Percentiles rank a stretch among this genome's conserved stretches.
phyloP scores from a whole-genome alignment of 2,113 vertebrate species.

The Uria lomvia region DNA sequence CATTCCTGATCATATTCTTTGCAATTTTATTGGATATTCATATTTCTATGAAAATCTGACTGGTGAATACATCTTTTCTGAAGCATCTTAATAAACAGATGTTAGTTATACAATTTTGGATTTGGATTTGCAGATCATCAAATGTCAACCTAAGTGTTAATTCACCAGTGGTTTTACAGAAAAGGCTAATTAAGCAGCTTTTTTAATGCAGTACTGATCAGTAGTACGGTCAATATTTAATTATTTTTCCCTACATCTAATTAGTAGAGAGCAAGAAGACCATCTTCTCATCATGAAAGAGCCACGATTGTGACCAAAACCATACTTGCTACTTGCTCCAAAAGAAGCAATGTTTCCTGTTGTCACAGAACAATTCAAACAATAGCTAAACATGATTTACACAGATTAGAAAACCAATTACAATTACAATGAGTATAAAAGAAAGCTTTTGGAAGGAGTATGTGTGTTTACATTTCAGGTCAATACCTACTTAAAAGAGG shows the following conservation, averaged over 20 bases:
- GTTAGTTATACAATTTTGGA: background rate
- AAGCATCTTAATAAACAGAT: background rate
- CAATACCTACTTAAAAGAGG: background rate
- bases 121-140: background rate
- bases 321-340: background rate
- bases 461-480: background rate
- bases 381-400: background rate
- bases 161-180: background rate
- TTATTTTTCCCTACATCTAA: background rate
- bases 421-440: background rate
- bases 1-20: background rate
- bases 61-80: background rate
- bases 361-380: background rate
- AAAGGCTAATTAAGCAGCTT: background rate
- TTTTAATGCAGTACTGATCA: background rate
- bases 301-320: background rate
- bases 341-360: background rate
- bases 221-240: background rate
- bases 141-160: background rate
- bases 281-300: accelerated
- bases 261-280: background rate
- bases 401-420: background rate
- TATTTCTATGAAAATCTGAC: background rate
- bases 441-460: background rate
- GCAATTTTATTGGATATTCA: background rate